Percentiles rank a stretch among this genome's conserved stretches.
These are phyloP conservation scores for Nematostella vectensis DNA, from an alignment of 92 coral and sea anemone genomes.

Conservation along the genomic window DNA sequence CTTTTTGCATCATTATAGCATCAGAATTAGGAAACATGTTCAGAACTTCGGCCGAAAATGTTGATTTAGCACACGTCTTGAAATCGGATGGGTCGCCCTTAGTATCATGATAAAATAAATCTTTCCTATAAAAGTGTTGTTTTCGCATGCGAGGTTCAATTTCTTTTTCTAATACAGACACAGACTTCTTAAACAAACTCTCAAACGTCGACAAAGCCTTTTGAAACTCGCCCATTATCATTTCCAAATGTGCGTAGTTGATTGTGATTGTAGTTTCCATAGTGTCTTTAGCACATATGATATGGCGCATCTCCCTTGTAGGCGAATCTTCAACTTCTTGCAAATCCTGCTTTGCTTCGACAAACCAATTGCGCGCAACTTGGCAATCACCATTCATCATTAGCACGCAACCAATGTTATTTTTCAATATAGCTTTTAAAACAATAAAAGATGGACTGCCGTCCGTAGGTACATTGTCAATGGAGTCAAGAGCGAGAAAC, in stretches of 20 bases:
- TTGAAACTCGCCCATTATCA: not conserved
- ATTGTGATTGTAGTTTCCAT: not conserved
- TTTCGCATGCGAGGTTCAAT: too few relatives aligned
- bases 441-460: too few relatives aligned
- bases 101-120: too few relatives aligned
- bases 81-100: too few relatives aligned
- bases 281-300: not conserved
- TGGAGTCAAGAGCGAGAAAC: too few relatives aligned
- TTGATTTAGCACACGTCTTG: too few relatives aligned
- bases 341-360: not conserved
- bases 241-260: not conserved
- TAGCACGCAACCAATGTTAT: not conserved
- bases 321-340: not conserved
- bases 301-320: not conserved
- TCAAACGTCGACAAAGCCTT: not conserved
- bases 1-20: too few relatives aligned
- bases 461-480: too few relatives aligned
- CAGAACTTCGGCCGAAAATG: too few relatives aligned
- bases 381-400: not conserved
- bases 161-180: too few relatives aligned
- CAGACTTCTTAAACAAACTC: not conserved
- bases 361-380: not conserved
- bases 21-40: too few relatives aligned
- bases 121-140: too few relatives aligned
- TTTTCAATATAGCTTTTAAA: not conserved